These are phyloP conservation scores for Mesorhabditis belari DNA, from an alignment of 2,888 invertebrate genomes.

Conservation along the genomic window DNA sequence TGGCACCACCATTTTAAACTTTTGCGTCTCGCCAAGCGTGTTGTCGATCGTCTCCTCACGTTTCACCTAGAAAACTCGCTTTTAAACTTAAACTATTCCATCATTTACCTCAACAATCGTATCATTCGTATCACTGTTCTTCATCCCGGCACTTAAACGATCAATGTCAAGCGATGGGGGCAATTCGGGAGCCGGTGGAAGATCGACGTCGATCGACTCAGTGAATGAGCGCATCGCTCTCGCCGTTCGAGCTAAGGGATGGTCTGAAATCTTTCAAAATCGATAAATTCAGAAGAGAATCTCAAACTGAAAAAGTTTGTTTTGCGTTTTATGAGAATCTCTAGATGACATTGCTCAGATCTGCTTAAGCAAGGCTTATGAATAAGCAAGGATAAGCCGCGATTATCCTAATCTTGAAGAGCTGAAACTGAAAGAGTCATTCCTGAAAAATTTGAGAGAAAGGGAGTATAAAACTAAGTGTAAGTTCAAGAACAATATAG, in stretches of 20 bases:
- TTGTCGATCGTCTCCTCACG: constrained; percentile 19
- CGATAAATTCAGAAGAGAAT: no score
- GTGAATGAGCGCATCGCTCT: constrained; percentile 51
- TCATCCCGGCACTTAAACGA: constrained; percentile 24
- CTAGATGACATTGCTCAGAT: no score
- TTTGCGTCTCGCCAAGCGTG: constrained; percentile 48
- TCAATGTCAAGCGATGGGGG: constrained; percentile 41
- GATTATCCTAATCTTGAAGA: no score
- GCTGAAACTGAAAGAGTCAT: no score
- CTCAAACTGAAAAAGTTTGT: no score
- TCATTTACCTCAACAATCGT: constrained; percentile 49
- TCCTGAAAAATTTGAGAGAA: no score
- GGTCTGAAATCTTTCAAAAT: background rate
- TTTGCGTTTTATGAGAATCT: no score
- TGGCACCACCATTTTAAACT: constrained; percentile 48
- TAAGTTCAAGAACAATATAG: no score
- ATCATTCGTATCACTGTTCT: constrained; percentile 36
- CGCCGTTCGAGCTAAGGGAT: constrained; percentile 13
- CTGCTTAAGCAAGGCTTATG: no score
- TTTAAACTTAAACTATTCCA: constrained; percentile 1
- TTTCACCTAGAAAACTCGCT: constrained; percentile 2
- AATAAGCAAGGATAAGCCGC: no score
- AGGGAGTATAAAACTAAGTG: no score
- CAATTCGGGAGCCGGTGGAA: constrained; percentile 37
- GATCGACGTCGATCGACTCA: constrained; percentile 45